A percentile compares a stretch with the other conserved stretches of the same genome.
Conservation (phyloP, 2,113 vertebrate genomes). For the Trachemys scripta region DNA sequence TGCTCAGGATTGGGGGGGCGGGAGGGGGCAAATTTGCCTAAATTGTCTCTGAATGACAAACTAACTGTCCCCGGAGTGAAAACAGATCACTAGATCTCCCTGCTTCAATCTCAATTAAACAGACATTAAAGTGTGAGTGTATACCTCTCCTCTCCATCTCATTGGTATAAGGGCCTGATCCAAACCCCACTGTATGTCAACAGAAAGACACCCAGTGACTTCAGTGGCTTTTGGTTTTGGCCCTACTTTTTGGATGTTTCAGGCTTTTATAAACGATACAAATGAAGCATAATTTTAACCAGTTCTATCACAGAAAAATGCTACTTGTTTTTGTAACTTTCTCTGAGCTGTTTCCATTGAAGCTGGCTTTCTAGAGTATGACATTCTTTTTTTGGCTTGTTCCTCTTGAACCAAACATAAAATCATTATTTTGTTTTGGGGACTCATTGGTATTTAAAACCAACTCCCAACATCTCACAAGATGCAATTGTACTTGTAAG, state of each 20-base stretch:
- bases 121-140: background rate
- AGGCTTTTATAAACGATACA: constrained; percentile 25
- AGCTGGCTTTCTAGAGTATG: constrained; percentile 20
- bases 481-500: constrained; percentile 47
- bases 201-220: background rate
- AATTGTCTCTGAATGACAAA: constrained; percentile 14
- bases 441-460: constrained; percentile 64
- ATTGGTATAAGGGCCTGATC: background rate
- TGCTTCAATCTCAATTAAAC: background rate
- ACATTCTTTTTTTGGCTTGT: constrained; percentile 38
- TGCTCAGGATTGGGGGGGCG: background rate
- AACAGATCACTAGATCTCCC: background rate
- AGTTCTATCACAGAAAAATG: constrained; percentile 35
- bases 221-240: constrained; percentile 18
- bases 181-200: background rate
- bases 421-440: constrained; percentile 38
- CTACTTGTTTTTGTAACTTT: constrained; percentile 39
- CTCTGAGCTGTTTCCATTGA: constrained; percentile 34
- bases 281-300: constrained; percentile 58
- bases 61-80: background rate
- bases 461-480: constrained; percentile 44
- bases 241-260: background rate
- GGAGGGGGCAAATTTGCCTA: constrained; percentile 27
- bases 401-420: constrained; percentile 53
- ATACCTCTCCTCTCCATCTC: background rate